phyloP scores from a whole-genome alignment of 2,888 invertebrate species.

The Conistra vaccinii region DNA sequence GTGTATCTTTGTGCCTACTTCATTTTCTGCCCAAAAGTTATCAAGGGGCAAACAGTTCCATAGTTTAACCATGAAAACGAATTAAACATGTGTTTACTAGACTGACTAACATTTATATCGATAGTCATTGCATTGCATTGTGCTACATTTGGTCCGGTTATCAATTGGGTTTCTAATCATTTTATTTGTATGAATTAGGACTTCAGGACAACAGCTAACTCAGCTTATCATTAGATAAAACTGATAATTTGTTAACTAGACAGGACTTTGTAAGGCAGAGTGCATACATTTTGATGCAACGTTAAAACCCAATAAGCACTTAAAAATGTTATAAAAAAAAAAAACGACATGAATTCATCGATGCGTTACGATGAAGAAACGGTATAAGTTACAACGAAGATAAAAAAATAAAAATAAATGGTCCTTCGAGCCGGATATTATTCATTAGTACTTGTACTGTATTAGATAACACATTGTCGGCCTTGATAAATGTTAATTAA shows the following conservation, averaged over 20 bases:
- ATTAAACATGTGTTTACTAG: not conserved
- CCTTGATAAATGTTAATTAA: conserved; percentile 47
- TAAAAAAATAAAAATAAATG: too few relatives aligned
- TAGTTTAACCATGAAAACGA: not conserved
- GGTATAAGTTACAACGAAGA: too few relatives aligned
- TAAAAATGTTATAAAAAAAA: too few relatives aligned
- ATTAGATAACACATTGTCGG: conserved; percentile 11
- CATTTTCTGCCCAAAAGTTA: not conserved
- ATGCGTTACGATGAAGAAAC: too few relatives aligned
- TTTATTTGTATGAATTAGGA: conserved; percentile 16
- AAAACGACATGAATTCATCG: too few relatives aligned
- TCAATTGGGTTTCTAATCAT: conserved; percentile 32
- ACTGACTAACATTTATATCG: not conserved
- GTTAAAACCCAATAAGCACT: not conserved
- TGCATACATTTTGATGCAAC: not conserved
- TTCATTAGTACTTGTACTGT: conserved; percentile 11
- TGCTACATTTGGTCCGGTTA: conserved; percentile 8
- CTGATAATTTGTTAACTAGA: conserved; percentile 2
- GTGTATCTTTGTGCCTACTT: too few relatives aligned
- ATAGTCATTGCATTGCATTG: not conserved
- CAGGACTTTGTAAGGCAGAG: too few relatives aligned
- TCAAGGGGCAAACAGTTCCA: too few relatives aligned
- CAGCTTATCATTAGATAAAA: conserved; percentile 43
- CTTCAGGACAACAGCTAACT: conserved; percentile 14
- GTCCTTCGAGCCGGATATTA: conserved; percentile 27